Base-by-base conservation (phyloP, 92 coral and sea anemone species). In the Ricordea florida region DNA sequence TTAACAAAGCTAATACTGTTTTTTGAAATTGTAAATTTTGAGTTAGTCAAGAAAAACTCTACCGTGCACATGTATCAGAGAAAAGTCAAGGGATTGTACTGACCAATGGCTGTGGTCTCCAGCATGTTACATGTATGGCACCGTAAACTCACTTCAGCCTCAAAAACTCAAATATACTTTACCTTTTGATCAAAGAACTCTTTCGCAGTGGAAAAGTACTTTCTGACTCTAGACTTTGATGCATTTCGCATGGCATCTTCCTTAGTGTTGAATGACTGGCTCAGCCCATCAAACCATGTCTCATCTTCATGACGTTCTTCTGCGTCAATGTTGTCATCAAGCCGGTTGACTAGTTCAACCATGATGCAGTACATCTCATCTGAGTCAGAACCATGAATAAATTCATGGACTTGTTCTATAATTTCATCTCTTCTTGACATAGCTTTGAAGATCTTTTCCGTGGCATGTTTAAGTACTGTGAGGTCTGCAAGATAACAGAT, bases 131-230 rank as follows among this genome's bases (percentile, higher is more conserved):
- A n/a, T n/a, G n/a, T n/a, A n/a, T n/a, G n/a, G n/a, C n/a, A n/a
- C n/a, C n/a, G n/a, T n/a, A n/a, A n/a, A n/a, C n/a, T n/a, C n/a
- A n/a, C n/a, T n/a, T n/a, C n/a, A n/a, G n/a, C n/a, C n/a, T n/a
- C n/a, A n/a, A n/a, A n/a, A n/a, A n/a, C n/a, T n/a, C n/a, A n/a
- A n/a, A 8, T 8, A 37, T 37, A 8, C 8, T 37, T 57, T 58
- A 96, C 99, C 86, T 83, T 85, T 43, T 92, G n/a, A n/a, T n/a
- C 88, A 66, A 92, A 62, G 64, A 69, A 96, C 14, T 96, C 97
- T 62, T 62, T 89, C 20, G 99, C 86, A 70, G 57, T 80, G 4
- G 79, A 51, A 42, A 88, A 72, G 57, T 96, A 96, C 34, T 89
- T 96, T 45, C 96, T 83, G 37, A 96, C 73, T 52, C 99, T 89